phyloP scores from a whole-genome alignment of 2,888 invertebrate species.

The Leptogaster cylindrica region DNA sequence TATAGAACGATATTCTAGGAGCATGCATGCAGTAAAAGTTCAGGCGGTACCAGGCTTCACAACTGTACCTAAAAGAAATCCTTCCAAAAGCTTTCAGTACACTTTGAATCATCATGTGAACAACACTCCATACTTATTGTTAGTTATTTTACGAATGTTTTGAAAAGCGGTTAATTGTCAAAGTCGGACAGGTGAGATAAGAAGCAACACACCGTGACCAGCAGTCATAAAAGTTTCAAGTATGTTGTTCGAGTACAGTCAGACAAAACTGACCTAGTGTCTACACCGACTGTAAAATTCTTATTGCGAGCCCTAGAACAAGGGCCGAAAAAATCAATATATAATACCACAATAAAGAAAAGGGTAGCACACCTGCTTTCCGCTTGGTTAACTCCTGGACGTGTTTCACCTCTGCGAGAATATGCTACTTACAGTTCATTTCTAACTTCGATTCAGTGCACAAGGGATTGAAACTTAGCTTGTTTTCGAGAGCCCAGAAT shows the following conservation, averaged over 20 bases:
- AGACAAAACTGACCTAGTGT: constrained; percentile 28
- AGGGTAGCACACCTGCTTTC: constrained; percentile 19
- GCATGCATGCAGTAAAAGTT: constrained; percentile 28
- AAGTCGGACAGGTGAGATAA: not conserved
- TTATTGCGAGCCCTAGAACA: not conserved
- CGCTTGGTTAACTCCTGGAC: not conserved
- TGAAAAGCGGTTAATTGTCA: constrained; percentile 10
- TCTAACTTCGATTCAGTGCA: constrained; percentile 10
- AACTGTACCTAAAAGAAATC: not conserved
- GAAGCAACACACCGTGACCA: constrained; percentile 22
- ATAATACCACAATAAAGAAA: not conserved
- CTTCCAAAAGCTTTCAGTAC: constrained; percentile 17
- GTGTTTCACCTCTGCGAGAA: not conserved
- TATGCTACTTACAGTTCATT: constrained; percentile 20
- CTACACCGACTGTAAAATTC: not conserved
- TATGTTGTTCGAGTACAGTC: constrained; percentile 5
- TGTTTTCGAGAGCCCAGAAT: constrained; percentile 50
- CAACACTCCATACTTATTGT: constrained; percentile 12
- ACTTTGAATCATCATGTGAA: not conserved
- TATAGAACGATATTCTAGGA: constrained; percentile 14
- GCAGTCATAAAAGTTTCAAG: not conserved
- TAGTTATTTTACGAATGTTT: not conserved
- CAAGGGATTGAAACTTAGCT: no score
- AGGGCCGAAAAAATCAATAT: constrained; percentile 24
- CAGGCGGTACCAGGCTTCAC: constrained; percentile 17